phyloP scores from a whole-genome alignment of 2,888 invertebrate species.

The Spodoptera littoralis region DNA sequence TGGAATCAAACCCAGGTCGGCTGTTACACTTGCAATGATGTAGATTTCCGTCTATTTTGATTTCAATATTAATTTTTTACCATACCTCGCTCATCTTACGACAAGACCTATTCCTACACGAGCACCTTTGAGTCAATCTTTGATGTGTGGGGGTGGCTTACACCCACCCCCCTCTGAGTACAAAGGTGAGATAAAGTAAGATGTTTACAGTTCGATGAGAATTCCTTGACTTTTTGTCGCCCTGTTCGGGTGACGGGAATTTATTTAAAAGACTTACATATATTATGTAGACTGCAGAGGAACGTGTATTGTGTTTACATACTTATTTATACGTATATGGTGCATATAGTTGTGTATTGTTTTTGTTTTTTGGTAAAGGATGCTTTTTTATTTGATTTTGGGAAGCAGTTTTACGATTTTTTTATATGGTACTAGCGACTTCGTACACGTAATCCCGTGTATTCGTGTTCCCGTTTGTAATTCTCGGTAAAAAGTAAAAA shows the following conservation, averaged over 20 bases:
- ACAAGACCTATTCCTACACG: slow-evolving; percentile 14
- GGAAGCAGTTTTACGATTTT: no score
- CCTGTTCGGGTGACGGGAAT: slow-evolving; percentile 29
- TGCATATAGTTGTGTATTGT: no score
- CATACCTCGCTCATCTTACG: slow-evolving; percentile 41
- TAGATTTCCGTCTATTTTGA: no score
- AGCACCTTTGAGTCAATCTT: slow-evolving; percentile 64
- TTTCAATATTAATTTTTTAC: neutral
- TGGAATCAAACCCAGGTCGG: no score
- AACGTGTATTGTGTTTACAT: slow-evolving; percentile 11
- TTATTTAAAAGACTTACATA: slow-evolving; percentile 17
- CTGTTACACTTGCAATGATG: no score
- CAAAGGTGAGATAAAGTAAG: slow-evolving; percentile 69
- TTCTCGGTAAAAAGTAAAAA: no score
- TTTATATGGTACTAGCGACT: no score
- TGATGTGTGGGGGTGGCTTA: slow-evolving; percentile 62
- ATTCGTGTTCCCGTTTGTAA: no score
- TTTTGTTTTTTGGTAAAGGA: no score
- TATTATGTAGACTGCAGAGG: slow-evolving; percentile 3
- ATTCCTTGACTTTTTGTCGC: slow-evolving; percentile 44
- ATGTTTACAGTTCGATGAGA: slow-evolving; percentile 61
- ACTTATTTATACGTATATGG: no score
- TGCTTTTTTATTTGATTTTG: no score
- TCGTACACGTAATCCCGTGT: no score
- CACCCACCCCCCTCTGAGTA: slow-evolving; percentile 30